These are phyloP conservation scores for Drosophila hydei DNA, from an alignment of 1,140 invertebrate species.

Conservation along the genomic window DNA sequence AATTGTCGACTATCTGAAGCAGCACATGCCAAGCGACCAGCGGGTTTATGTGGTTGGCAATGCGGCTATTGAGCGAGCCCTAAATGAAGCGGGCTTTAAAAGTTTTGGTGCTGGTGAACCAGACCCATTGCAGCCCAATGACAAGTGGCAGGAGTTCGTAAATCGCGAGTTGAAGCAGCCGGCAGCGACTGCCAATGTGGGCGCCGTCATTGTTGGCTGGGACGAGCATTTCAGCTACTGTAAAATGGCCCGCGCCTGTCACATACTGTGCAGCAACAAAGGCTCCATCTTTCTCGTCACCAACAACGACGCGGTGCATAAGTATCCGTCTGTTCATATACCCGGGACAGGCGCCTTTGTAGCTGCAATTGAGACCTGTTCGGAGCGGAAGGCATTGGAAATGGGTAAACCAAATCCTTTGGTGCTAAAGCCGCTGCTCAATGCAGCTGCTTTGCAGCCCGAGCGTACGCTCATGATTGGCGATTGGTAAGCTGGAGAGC, in stretches of 20 bases:
- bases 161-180: slow-evolving; percentile 69
- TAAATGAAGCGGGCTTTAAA: slow-evolving; percentile 91
- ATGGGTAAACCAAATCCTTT: slow-evolving; percentile 91
- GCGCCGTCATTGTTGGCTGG: slow-evolving; percentile 96
- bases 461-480: slow-evolving; percentile 96
- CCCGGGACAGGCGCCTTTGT: slow-evolving; percentile 94
- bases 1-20: slow-evolving; percentile 91
- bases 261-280: slow-evolving; percentile 87
- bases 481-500: slow-evolving; percentile 87
- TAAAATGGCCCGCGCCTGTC: slow-evolving; percentile 95
- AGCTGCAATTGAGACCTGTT: slow-evolving; percentile 90
- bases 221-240: slow-evolving; percentile 95
- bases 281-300: slow-evolving; percentile 93
- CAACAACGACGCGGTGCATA: slow-evolving; percentile 92
- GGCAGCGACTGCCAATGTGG: slow-evolving; percentile 88
- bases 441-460: slow-evolving; percentile 88
- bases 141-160: slow-evolving; percentile 65
- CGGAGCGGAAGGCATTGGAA: slow-evolving; percentile 90
- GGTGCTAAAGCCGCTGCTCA: slow-evolving; percentile 62
- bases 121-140: slow-evolving; percentile 38
- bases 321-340: slow-evolving; percentile 61
- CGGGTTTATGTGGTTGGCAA: slow-evolving; percentile 94
- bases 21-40: slow-evolving; percentile 86
- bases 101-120: slow-evolving; percentile 88
- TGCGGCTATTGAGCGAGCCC: slow-evolving; percentile 90